Evolutionary conservation across 2,797 vertebrate species (phyloP), one percentile per base, ranked within the genome.

Genomic region (Pseudochromis fuscus): DNA sequence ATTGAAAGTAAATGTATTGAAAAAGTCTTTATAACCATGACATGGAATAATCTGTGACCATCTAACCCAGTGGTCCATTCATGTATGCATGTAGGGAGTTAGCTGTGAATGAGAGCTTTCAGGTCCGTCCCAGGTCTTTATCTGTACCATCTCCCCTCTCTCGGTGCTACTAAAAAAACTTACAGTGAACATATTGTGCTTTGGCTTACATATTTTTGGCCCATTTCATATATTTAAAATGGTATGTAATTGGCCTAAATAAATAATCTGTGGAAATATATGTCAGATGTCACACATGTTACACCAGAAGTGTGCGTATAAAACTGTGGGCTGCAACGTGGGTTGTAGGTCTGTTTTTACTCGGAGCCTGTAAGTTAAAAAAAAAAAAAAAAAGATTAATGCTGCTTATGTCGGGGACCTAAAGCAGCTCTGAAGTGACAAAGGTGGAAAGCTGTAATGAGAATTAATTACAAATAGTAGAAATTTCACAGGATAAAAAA

Each of bases 21-120:
- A 71, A 59, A 27, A 1, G 18, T 69, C 72, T 83, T 38, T 58
- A 62, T 59, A 35, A 73, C 48, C 61, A 42, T 84, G 83, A 65
- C 61, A 67, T 70, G 70, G 78, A 56, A 64, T 77, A 45, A 81
- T 82, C 49, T 55, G 30, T 53, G 67, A 60, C 40, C 57, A 27
- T 58, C 13, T 53, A 58, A 62, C 37, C 68, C 67, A 67, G 21
- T 23, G 30, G 33, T 67, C 38, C 57, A 61, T 58, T 78, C 25
- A 15, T 63, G 23, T 72, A 58, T 63, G 55, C 50, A 31, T 44
- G 24, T 51, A 24, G 40, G 57, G 40, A 40, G 60, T 38, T 24
- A 72, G 85, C 81, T 75, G 84, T 92, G 87, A 93, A 92, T 92
- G 77, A 91, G 79, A 85, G 87, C 92, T 90, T 92, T 93, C 82